Evolutionary conservation across 2,797 vertebrate genomes (phyloP).

Genomic region (Chelonia mydas): DNA sequence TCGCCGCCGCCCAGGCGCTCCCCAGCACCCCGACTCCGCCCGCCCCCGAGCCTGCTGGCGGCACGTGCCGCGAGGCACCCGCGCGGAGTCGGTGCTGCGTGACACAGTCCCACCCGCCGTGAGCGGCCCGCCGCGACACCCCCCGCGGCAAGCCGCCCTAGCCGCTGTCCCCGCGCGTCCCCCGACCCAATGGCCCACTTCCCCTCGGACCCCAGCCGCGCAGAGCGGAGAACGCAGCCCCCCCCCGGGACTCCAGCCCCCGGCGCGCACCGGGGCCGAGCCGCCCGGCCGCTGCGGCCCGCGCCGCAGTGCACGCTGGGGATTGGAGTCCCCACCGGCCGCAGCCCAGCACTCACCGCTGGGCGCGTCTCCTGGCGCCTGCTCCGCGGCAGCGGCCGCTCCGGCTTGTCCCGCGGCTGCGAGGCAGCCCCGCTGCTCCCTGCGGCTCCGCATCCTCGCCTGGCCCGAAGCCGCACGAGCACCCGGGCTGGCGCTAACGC

Average conservation of each 20-base stretch:
- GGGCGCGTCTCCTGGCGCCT: background rate
- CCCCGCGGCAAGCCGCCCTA: too few species aligned
- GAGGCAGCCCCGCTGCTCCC: background rate
- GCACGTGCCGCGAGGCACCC: background rate
- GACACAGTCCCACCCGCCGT: background rate
- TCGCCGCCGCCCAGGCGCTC: too few species aligned
- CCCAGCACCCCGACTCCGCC: too few species aligned
- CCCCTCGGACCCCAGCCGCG: too few species aligned
- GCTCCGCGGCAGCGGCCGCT: too few species aligned
- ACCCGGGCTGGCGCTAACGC: background rate
- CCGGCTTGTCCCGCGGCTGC: too few species aligned
- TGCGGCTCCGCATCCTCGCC: background rate
- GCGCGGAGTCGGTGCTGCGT: fast-evolving
- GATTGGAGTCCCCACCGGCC: background rate
- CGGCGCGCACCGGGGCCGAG: background rate
- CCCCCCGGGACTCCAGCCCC: background rate
- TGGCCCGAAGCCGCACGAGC: background rate
- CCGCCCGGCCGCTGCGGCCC: background rate
- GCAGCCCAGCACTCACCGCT: background rate
- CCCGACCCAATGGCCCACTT: too few species aligned
- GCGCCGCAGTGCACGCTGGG: background rate
- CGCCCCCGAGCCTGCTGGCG: too few species aligned
- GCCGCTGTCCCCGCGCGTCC: too few species aligned
- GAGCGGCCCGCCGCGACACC: too few species aligned
- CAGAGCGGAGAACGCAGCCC: too few species aligned